Base-by-base conservation (phyloP, 2,888 invertebrate species). In the Loripinus fragilis region DNA sequence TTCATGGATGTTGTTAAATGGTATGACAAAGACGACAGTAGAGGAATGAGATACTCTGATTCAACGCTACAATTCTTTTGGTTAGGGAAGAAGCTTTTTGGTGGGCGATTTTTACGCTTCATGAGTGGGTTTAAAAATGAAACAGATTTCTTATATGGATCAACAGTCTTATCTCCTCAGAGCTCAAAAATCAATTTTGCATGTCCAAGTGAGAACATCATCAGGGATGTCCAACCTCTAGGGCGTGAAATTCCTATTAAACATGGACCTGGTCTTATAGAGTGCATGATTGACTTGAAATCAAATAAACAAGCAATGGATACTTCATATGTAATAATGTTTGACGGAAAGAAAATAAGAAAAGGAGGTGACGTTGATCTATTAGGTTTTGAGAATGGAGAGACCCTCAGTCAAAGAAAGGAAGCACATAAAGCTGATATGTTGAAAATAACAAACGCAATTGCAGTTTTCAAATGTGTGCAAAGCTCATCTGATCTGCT, bases 91-190 rank as follows among this genome's bases (percentile, higher is more conserved):
- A 75, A 64, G 41, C 33, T 75, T 33, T 60, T 75, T 25, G 65
- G 74, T n/a, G 65, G 75, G 0, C 68, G 68, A n/a, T 75, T 75
- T n/a, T 17, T 70, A 23, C 8, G 75, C 0, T 70, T 70, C 28
- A 70, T 75, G 75, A 35, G 48, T 25, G 75, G 75, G 0, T n/a
- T 70, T 35, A 69, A 50, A 23, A 75, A 75, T 25, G 74, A 74
- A 55, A 55, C 55, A 5, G 25, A 55, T 7, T 10, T 28, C 2
- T 25, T 55, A 12, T 28, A 23, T 10, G 55, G 55, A 8, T 28
- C 5, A 7, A 25, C 25, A 2, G 17, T 7, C 28, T 55, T 55
- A 17, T 8, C 7, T 8, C 55, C 55, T 28, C 3, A 3, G 8
- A 7, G 8, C 8, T 28, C 55, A 20, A 28, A 17, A 28, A 28